Base-by-base conservation (phyloP, 1,140 invertebrate genomes). In the Leptestheria dahalacensis region DNA sequence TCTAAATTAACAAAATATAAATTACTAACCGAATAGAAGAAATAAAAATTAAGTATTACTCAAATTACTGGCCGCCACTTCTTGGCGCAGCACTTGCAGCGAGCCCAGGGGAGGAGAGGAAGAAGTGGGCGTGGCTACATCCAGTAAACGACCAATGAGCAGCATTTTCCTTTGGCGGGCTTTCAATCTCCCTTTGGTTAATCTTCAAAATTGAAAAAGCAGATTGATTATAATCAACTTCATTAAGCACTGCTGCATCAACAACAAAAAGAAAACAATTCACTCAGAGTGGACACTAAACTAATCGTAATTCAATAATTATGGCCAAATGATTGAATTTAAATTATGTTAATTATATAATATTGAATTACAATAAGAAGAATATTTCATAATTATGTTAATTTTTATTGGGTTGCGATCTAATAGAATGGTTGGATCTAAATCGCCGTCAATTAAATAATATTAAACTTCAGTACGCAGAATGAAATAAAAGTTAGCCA, bases 81-180 rank as follows among this genome's bases (percentile, higher is more conserved):
- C 61, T 24, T 62, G 61, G 23, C 61, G 61, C 18, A 62, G 11
- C 21, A 57, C 53, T 28, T 60, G 58, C 2, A 62, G 26, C 18
- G 28, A 50, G 11, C 61, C 48, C 15, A 48, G 26, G 10, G 61
- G 61, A 10, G 61, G 54, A 20, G 55, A 51, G 0, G 24, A 25
- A 2, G 29, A n/a, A 21, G 48, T 28, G 12, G 53, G 48, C 20
- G 51, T 48, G 21, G 21, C 48, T 12, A 96, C 85, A 67, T 97
- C 93, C 4, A 98, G 74, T 10, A 98, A 74, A 50, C 84, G 80
- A 4, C 90, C 92, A 58, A 98, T 97, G 71, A 94, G 88, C 66
- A 86, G 84, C 84, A 98, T 91, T 72, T 96, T 96, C 68, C 90
- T 88, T 68, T 93, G 88, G 1, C 93, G 79, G n/a, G 93, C 91